Base-by-base conservation (phyloP, 1,140 invertebrate species). In the Triops cancriformis region DNA sequence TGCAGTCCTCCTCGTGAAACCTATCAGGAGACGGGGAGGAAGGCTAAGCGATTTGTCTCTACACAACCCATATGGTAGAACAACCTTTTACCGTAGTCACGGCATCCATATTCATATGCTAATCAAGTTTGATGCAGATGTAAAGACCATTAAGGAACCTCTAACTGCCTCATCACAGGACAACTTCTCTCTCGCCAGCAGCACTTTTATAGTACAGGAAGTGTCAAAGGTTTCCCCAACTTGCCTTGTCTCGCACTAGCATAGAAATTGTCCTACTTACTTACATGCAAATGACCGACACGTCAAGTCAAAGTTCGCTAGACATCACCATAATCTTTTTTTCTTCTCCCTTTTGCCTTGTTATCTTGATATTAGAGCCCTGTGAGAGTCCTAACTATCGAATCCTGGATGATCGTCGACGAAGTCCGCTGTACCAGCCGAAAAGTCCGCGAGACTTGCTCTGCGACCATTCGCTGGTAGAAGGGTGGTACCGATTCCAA, bases 401-500 rank as follows among this genome's bases (percentile, higher is more conserved):
- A 18, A 75, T 80, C 9, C 41, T 80, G 73, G 78, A 79, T 64
- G 80, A 80, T 51, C 73, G 73, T 14, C 41, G 76, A 31, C 72
- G 80, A 73, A 80, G 75, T 64, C 78, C 78, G 11, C 72, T 73
- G 23, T 80, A 77, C 37, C 80, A 79, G 42, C 78, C 80, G 14
- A 31, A 74, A 43, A 77, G 43, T 43, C 80, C 80, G 26, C 26
- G 72, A n/a, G 80, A 80, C 26, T 72, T 80, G 26, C 45, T 80
- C 23, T 80, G 80, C 72, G 80, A 80, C 76, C 73, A 75, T 11
- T 45, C 43, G 12, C 73, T 80, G 9, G 12, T 12, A 14, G 41
- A 42, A 31, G 80, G 73, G 18, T 80, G 80, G 80, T 80, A 80
- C 73, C 79, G 80, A 14, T 80, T 80, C 76, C 73, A 72, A 41